These are phyloP conservation scores for Nephila pilipes DNA, from an alignment of 1,140 invertebrate species.

Conservation along the genomic window DNA sequence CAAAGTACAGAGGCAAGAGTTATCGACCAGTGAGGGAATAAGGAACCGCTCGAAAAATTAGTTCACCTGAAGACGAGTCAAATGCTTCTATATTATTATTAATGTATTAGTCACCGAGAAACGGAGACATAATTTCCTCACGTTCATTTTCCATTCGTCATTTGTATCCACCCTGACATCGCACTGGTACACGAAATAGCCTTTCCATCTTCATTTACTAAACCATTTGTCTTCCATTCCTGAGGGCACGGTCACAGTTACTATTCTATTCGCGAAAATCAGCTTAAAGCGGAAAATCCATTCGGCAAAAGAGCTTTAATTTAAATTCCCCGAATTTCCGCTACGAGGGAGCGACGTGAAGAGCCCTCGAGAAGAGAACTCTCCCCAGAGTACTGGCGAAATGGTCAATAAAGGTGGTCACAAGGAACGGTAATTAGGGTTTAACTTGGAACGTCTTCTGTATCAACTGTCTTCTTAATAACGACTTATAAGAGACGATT, in stretches of 20 bases:
- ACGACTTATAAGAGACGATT: not conserved
- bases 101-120: too few relatives aligned
- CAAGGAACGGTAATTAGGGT: not conserved
- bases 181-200: not conserved
- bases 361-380: not conserved
- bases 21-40: too few relatives aligned
- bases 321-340: slow-evolving; percentile 28
- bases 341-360: not conserved
- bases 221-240: not conserved
- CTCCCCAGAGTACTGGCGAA: not conserved
- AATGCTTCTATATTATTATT: too few relatives aligned
- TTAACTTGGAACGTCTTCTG: not conserved
- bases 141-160: not conserved
- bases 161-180: not conserved
- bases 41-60: too few relatives aligned
- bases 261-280: slow-evolving; percentile 5
- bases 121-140: too few relatives aligned
- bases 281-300: slow-evolving; percentile 30
- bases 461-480: not conserved
- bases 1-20: too few relatives aligned
- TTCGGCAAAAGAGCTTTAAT: slow-evolving; percentile 12
- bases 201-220: not conserved
- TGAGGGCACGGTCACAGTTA: not conserved
- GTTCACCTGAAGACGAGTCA: too few relatives aligned
- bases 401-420: not conserved